Evolutionary conservation across 2,113 vertebrate species (phyloP), one percentile per base, ranked within the genome.

Genomic region (Alligator mississippiensis): DNA sequence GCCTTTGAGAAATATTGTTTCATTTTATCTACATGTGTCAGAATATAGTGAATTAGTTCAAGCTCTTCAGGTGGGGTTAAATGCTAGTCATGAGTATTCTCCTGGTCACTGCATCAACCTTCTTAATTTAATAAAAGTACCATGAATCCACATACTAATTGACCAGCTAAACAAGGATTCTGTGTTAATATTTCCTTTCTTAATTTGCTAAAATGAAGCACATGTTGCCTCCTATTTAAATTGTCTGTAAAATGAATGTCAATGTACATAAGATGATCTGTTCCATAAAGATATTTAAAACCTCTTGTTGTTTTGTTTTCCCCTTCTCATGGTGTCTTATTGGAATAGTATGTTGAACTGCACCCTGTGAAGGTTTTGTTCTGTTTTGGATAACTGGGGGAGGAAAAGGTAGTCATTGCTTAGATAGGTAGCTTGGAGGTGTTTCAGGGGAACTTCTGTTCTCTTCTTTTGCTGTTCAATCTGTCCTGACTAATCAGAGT

Each of bases 241-340:
- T 85, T 90, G 82, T 86, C 96, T 97, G 95, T 97, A 96, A 97
- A 97, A 94, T 96, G 97, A 96, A 64, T 97, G 96, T 96, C 85
- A 89, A 86, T 98, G 97, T 98, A 97, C 97, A 98, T 97, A 97
- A 97, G 96, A 97, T 96, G 64, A 85, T 93, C 92, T 96, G 96
- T 87, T 95, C 93, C 92, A 97, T 97, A 97, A 97, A 98, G 90
- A 94, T 97, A 94, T 93, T 97, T 97, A 96, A 98, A 97, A 93
- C 0, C 5, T 91, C 84, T 68, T 87, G 95, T 94, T 72, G 95
- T 79, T 55, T 47, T 91, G 86, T 91, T 47, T 80, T 54, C 66
- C 58, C 24, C 15, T 30, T 74, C 70, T 72, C 38, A 15, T 22
- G 47, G 27, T 55, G 54, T 3, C 7, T 54, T 5, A 4, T 18